Percentiles rank a stretch among this genome's conserved stretches.
phyloP scores from a whole-genome alignment of 2,888 invertebrate species.

The Cetonia aurata region DNA sequence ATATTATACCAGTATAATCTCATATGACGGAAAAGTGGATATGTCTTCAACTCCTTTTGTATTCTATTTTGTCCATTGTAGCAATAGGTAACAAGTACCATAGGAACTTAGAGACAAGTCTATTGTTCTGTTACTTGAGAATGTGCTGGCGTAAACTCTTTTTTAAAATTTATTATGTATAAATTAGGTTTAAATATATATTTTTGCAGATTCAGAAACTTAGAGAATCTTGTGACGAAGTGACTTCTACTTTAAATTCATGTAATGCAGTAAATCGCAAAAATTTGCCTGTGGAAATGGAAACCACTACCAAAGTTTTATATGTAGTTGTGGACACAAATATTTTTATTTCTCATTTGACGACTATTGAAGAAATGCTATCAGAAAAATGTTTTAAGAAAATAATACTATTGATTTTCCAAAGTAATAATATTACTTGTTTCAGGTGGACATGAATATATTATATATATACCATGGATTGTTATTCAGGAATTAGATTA shows the following conservation, averaged over 20 bases:
- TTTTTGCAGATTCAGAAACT: constrained; percentile 53
- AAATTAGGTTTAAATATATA: constrained; percentile 42
- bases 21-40: too few species aligned
- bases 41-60: too few species aligned
- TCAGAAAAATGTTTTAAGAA: constrained; percentile 21
- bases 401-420: constrained; percentile 44
- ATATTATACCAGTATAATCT: too few species aligned
- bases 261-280: neutral
- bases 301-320: neutral
- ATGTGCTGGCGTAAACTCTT: neutral
- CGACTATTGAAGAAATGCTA: constrained; percentile 62
- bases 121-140: too few species aligned
- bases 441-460: constrained; percentile 46
- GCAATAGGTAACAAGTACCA: too few species aligned
- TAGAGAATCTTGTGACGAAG: constrained; percentile 43
- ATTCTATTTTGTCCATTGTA: too few species aligned
- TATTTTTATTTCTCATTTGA: constrained; percentile 65
- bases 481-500: constrained; percentile 73
- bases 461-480: constrained; percentile 72
- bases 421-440: neutral
- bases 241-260: neutral
- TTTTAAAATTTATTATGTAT: neutral
- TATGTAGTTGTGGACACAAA: constrained; percentile 69
- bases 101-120: too few species aligned
- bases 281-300: neutral